Base-by-base conservation (phyloP, 2,888 invertebrate genomes). In the Clepsis dumicolana region DNA sequence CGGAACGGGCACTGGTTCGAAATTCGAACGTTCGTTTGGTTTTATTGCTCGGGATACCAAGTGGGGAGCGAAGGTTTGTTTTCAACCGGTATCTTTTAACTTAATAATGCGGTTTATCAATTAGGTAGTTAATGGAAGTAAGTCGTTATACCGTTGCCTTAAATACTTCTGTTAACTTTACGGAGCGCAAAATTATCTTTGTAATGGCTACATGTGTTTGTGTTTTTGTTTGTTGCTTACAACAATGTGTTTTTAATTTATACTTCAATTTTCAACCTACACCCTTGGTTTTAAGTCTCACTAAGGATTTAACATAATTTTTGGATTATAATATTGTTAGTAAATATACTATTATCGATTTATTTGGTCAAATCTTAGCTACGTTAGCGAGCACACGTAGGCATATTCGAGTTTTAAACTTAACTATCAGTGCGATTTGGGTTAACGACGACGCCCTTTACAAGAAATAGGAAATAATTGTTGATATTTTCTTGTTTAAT, bases 351-450 rank as follows among this genome's bases (percentile, higher is more conserved):
- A 41, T 24, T 57, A n/a, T 14, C n/a, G 16, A 54, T 62, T 53
- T n/a, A 18, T 56, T 65, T 59, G 27, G 38, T 25, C 32, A 62
- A 48, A 59, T 29, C 53, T 56, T 18, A 56, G 16, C 71, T 77
- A 84, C 86, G 86, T 82, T 75, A 71, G 64, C 56, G 60, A 18
- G 41, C 72, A 69, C 89, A 89, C 87, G 89, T 89, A 88, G 71
- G 72, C 85, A 75, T 64, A 14, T 35, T 57, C 52, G 57, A 64
- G 41, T 59, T n/a, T n/a, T 70, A 71, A 70, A 71, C 29, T 62
- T 65, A 53, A 61, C 48, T 16, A 48, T 64, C 29, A 75, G 69
- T 74, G 80, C 81, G 79, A 86, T 85, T 82, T 82, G 72, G 88
- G 89, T 83, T 87, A 88, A 87, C 77, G 80, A 79, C 71, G 32